Evolutionary conservation across 2,888 invertebrate genomes (phyloP), one percentile per base, ranked within the genome.

Genomic region (Elegia similella): DNA sequence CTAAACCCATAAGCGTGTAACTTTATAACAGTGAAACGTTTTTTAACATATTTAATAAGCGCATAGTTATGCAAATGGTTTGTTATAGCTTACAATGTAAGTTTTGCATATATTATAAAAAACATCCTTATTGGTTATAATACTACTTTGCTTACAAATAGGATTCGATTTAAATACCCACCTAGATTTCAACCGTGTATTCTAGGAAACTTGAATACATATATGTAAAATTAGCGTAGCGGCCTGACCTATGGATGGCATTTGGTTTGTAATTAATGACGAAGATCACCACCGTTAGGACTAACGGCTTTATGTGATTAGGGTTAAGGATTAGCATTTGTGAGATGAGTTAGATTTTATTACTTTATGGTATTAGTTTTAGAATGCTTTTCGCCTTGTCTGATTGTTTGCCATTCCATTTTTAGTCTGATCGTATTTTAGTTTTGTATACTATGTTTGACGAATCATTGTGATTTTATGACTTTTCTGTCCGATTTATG

Each of bases 291-390:
- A 15, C 30, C 48, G 48, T 32, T 48, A 48, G 15, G 32, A 48
- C 44, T 56, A 62, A 58, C 59, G 50, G 59, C 58, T 58, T 58
- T 58, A 15, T 23, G 7, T 34, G 17, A 42, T 38, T 56, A 48
- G 50, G 52, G 38, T 57, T 58, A 55, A 59, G 43, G 57, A 55
- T 56, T 61, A 55, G 32, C 23, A 42, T 56, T 50, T 42, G 46
- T 46, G 16, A 43, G 29, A 38, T 38, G 10, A 16, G 44, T 44
- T 16, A 16, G 16, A 16, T 44, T 8, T 17, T 16, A 17, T 44
- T 16, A 16, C 10, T 16, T 16, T 1, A 5, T 43, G 6, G 16
- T 16, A 17, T 10, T 17, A 16, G 8, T 44, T 44, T 7, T 17
- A 44, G 8, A 16, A 17, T 17, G 38, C 12, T 38, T 38, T 38